These are phyloP conservation scores for Galerucella calmariensis DNA, from an alignment of 2,888 invertebrate species.

Conservation along the genomic window DNA sequence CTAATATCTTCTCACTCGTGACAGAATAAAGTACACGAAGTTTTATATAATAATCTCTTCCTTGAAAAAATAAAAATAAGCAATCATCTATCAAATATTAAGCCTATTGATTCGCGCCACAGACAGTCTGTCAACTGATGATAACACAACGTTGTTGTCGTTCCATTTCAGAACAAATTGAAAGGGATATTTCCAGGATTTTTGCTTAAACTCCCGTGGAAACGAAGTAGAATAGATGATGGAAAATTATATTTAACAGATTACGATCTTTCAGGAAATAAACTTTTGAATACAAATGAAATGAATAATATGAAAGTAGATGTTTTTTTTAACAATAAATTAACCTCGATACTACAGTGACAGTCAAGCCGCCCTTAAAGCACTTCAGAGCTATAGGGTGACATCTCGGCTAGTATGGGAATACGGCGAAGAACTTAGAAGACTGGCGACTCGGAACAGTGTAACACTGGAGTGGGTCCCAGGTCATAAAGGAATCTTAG, in stretches of 20 bases:
- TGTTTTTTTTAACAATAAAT: too few relatives aligned
- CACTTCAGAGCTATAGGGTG: too few relatives aligned
- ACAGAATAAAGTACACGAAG: too few relatives aligned
- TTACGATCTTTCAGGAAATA: not conserved
- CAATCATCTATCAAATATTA: conserved; percentile 29
- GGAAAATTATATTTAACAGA: not conserved
- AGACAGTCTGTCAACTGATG: conserved; percentile 15
- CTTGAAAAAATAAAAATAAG: conserved; percentile 7
- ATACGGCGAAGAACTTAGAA: too few relatives aligned
- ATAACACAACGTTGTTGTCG: conserved; percentile 21
- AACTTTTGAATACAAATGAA: too few relatives aligned
- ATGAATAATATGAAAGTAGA: not conserved
- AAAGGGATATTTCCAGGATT: conserved; percentile 20
- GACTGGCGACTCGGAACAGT: too few relatives aligned
- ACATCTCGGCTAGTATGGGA: too few relatives aligned
- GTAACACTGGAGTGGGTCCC: too few relatives aligned
- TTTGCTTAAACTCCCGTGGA: not conserved
- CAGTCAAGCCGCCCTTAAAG: too few relatives aligned
- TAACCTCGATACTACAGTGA: too few relatives aligned
- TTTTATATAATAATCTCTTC: not conserved
- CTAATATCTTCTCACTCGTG: too few relatives aligned
- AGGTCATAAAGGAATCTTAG: too few relatives aligned
- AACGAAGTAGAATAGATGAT: conserved; percentile 4
- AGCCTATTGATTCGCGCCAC: conserved; percentile 18
- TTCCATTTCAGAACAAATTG: conserved; percentile 22